A percentile compares a stretch with the other conserved stretches of the same genome.
Conservation (phyloP, 1,140 invertebrate genomes). For the Scaptomyza hsui region DNA sequence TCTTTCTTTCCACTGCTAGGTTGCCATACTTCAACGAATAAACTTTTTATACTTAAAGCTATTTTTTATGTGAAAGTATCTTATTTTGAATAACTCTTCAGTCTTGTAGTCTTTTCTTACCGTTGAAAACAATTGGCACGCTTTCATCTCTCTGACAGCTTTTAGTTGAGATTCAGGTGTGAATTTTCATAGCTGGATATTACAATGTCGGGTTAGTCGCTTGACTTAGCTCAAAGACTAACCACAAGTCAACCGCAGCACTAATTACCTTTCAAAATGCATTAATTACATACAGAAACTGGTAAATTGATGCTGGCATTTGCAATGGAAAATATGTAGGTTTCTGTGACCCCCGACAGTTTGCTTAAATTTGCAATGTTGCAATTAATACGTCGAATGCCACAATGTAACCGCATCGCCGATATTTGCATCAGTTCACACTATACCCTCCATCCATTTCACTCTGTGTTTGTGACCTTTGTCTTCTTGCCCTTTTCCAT, state of each 20-base stretch:
- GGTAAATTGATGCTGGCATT: constrained; percentile 9
- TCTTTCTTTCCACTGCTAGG: too few relatives aligned
- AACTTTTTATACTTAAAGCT: too few relatives aligned
- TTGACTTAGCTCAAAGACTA: background rate
- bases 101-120: too few relatives aligned
- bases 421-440: constrained; percentile 21
- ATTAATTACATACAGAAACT: constrained; percentile 41
- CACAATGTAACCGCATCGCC: constrained; percentile 36
- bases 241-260: constrained; percentile 1
- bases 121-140: background rate
- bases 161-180: background rate
- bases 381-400: constrained; percentile 48
- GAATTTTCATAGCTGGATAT: background rate
- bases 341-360: background rate
- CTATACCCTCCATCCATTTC: background rate
- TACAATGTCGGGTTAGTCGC: background rate
- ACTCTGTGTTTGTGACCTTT: constrained; percentile 4
- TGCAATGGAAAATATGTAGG: constrained; percentile 28
- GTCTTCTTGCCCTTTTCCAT: constrained; percentile 34
- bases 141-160: background rate
- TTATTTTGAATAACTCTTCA: too few relatives aligned
- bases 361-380: constrained; percentile 31
- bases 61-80: too few relatives aligned
- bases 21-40: too few relatives aligned
- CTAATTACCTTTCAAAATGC: constrained; percentile 50